Evolutionary conservation across 2,113 vertebrate species (phyloP).

Genomic region (Nymphicus hollandicus): DNA sequence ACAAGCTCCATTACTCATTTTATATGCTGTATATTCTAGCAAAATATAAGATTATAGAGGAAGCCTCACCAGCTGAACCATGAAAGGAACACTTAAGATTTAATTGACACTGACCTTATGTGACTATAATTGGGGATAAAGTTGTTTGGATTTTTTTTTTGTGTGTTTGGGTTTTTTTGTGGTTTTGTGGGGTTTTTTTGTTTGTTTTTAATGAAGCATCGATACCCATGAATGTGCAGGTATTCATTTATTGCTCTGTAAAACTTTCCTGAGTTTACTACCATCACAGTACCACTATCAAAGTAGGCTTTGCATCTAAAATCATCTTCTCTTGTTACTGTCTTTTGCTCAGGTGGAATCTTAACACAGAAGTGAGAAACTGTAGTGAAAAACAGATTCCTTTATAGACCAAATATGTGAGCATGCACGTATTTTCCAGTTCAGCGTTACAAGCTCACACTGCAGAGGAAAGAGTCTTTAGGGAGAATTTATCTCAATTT

Average conservation of each 20-base stretch:
- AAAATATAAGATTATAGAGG: slow-evolving; percentile 41
- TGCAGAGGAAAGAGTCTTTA: background rate
- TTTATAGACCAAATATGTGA: background rate
- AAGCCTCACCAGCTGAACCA: background rate
- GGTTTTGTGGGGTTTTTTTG: background rate
- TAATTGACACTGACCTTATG: slow-evolving; percentile 49
- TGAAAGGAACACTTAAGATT: slow-evolving; percentile 29
- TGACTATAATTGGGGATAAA: background rate
- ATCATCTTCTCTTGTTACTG: background rate
- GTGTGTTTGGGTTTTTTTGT: background rate
- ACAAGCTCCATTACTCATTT: slow-evolving; percentile 58
- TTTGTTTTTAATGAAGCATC: background rate
- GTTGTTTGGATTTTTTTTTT: background rate
- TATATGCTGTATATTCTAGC: slow-evolving; percentile 29
- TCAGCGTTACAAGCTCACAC: fast-evolving
- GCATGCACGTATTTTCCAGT: background rate
- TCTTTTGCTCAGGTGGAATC: background rate
- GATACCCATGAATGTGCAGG: background rate
- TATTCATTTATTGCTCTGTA: background rate
- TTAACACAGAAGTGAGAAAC: background rate
- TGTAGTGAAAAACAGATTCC: background rate
- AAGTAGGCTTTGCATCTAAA: background rate
- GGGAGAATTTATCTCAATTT: background rate
- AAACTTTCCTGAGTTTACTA: background rate
- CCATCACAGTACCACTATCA: background rate